Percentiles rank a stretch among this genome's conserved stretches.
Conservation (phyloP, 2,888 invertebrate genomes). For the Trissolcus brochymenae region DNA sequence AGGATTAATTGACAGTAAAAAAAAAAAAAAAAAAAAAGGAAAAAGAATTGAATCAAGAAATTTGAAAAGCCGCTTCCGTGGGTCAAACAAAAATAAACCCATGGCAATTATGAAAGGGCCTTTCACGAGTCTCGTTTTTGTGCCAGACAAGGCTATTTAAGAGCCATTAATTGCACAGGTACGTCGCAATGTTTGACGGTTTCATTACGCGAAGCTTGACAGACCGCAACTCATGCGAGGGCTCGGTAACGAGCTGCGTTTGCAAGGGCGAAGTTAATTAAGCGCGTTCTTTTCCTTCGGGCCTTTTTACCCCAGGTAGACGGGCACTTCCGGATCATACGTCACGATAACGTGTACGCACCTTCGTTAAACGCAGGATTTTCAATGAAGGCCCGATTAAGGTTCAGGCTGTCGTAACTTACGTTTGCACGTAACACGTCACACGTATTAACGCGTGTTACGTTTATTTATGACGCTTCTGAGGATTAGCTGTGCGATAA, state of each 20-base stretch:
- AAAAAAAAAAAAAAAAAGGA: no score
- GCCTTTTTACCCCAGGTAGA: constrained; percentile 24
- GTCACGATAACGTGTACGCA: constrained; percentile 37
- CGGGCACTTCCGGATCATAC: constrained; percentile 21
- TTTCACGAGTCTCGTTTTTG: constrained; percentile 15
- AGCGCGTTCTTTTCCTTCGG: constrained; percentile 39
- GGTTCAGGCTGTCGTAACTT: constrained; percentile 38
- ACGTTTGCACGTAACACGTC: constrained; percentile 9
- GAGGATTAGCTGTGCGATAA: constrained; percentile 21
- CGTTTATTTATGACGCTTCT: constrained; percentile 21
- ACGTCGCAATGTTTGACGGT: constrained; percentile 51
- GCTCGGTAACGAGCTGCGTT: constrained; percentile 43
- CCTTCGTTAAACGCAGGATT: constrained; percentile 32
- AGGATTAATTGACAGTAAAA: no score
- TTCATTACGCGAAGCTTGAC: constrained; percentile 48
- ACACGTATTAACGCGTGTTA: neutral
- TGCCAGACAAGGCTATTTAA: constrained; percentile 43
- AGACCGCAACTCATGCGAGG: constrained; percentile 34
- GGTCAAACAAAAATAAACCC: constrained; percentile 33
- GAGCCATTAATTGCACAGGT: constrained; percentile 41
- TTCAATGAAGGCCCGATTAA: constrained; percentile 47
- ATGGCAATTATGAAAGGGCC: constrained; percentile 26
- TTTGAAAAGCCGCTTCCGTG: neutral
- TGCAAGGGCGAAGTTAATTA: constrained; percentile 47
- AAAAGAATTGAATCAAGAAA: no score